These are phyloP conservation scores for Cyprinodon brontotheroides DNA, from an alignment of 2,113 vertebrate species.

Conservation along the genomic window DNA sequence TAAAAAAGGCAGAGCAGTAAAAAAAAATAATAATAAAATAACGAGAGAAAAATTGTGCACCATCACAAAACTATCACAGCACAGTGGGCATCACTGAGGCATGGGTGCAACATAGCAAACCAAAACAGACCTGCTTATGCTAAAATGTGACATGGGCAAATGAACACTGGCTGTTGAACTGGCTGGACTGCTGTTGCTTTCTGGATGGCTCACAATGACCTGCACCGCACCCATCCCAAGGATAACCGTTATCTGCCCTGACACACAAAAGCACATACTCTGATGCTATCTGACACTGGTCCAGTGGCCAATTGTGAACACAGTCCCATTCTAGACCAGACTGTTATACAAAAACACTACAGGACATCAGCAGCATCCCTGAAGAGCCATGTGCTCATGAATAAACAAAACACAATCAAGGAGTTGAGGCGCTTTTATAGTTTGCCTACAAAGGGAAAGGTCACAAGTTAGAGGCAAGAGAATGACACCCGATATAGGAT, in stretches of 20 bases:
- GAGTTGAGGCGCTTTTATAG: background rate
- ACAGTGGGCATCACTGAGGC: conserved; percentile 28
- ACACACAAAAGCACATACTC: background rate
- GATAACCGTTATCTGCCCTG: background rate
- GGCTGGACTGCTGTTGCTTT: conserved; percentile 9
- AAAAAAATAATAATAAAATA: conserved; percentile 42
- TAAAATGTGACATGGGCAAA: conserved; percentile 29
- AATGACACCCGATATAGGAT: conserved; percentile 10
- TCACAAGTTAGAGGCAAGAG: conserved; percentile 14
- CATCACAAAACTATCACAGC: background rate
- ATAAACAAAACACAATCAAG: conserved; percentile 17
- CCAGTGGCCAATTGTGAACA: conserved; percentile 7
- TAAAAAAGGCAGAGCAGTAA: conserved; percentile 26
- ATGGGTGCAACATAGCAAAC: conserved; percentile 27
- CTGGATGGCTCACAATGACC: conserved; percentile 25
- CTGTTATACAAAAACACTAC: conserved; percentile 15
- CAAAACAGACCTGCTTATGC: conserved; percentile 35
- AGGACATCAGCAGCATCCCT: conserved; percentile 5
- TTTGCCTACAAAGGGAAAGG: conserved; percentile 6
- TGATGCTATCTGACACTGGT: conserved; percentile 22
- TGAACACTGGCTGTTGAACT: conserved; percentile 5
- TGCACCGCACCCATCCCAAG: background rate
- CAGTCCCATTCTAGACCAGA: conserved; percentile 23
- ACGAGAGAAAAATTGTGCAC: background rate
- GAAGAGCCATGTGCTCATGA: conserved; percentile 16